Base-by-base conservation (phyloP, 2,113 vertebrate species). In the Salvator merianae region DNA sequence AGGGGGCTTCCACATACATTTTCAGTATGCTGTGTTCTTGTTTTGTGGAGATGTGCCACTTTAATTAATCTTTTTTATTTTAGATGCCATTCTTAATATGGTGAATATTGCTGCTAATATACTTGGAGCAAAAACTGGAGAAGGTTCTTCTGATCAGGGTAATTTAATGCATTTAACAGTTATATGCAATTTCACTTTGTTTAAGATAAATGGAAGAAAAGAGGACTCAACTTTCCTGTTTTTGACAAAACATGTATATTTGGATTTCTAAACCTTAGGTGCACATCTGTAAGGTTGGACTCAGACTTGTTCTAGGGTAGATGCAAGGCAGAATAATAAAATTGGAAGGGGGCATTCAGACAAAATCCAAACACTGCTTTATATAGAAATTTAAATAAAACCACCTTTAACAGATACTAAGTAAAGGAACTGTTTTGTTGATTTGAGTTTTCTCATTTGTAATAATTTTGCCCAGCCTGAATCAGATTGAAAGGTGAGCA, bases 41-140 rank as follows among this genome's bases (percentile, higher is more conserved):
- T 34, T 34, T 32, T 75, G 77, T 68, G 14, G 53, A 22, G 28
- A 20, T 65, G 77, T 55, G 26, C 30, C 5, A 87, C 38, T 87
- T 36, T 92, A 77, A 91, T 36, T 92, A 79, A 91, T 83, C 82
- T 85, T 85, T 80, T 92, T 79, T 94, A 79, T 96, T 88, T 63
- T 86, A 99, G 99, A 99, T 96, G 99, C 98, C 83, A 99, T 99
- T 93, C 91, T 99, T 40, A 99, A 97, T 86, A 99, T 99, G 98
- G 98, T 99, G 78, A 99, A 99, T 92, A 99, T 99, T 89, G 99
- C 98, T 93, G 99, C 98, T 93, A 99, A 99, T 76, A 98, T 99
- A 90, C 97, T 99, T 26, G 98, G 99, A 79, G 97, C 97, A 72
- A 99, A 98, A 93, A 96, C 97, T 59, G 97, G 97, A 87, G 96